Base-by-base conservation (phyloP, 2,888 invertebrate genomes). In the Podabrus alpinus region DNA sequence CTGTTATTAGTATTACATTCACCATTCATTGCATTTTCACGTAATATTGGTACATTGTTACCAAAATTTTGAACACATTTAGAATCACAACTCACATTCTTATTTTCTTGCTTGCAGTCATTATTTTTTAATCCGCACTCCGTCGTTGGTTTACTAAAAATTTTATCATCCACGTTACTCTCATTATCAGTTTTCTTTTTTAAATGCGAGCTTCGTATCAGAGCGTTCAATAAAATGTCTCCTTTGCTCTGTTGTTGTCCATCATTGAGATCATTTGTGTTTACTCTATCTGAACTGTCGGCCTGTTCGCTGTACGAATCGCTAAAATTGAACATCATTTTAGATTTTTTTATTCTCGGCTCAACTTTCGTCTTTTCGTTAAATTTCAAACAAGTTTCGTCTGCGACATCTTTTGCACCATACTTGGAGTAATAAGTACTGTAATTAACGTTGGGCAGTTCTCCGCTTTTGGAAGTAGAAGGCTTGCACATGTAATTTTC, bases 251-350 rank as follows among this genome's bases (percentile, higher is more conserved):
- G 80, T 78, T 84, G 78, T 72, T 64, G 15, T 64, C 21, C 62
- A 11, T 78, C 80, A 71, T 78, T 85, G 85, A 86, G 85, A 86
- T 87, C 86, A 84, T 82, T 82, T 74, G 64, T 67, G 10, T 66
- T 60, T 4, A 29, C 21, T 45, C 45, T 45, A 81, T 80, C 80
- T 76, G 76, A 75, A 67, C 73, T 74, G 29, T 69, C 79, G 9
- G 82, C 73, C 9, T 64, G 17, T 64, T 13, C 21, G 17, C 13
- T 11, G 13, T 19, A 13, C 74, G 88, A 88, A 1, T 86, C 84
- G 45, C 85, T 86, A 76, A 86, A 88, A 60, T 87, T 81, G 73
- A 87, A 87, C 69, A 88, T 79, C 72, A 87, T 85, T 70, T 87
- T 88, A 10, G 81, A 80, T 66, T 85, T 86, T 71, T 83, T 82